Evolutionary conservation across 2,888 invertebrate species (phyloP).

Genomic region (Ptilodon capucinus): DNA sequence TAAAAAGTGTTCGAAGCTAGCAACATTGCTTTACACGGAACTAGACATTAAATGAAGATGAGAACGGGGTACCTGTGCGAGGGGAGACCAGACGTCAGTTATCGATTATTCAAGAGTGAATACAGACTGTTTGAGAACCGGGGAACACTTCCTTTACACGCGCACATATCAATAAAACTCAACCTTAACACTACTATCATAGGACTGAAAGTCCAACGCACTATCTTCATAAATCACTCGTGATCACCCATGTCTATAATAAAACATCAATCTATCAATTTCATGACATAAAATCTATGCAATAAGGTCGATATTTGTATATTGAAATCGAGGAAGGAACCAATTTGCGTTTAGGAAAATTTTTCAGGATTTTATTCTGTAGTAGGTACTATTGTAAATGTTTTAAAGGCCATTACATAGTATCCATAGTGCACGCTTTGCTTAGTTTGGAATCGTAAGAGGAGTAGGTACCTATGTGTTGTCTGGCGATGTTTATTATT

Average conservation of each 20-base stretch:
- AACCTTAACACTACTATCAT: slow-evolving; percentile 41
- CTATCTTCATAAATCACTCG: slow-evolving; percentile 56
- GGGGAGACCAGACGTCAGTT: slow-evolving; percentile 77
- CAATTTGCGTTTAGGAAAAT: slow-evolving; percentile 61
- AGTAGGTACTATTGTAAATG: too few species aligned
- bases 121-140: slow-evolving; percentile 60
- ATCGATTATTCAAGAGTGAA: slow-evolving; percentile 81
- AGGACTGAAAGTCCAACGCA: slow-evolving; percentile 44
- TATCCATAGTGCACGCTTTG: too few species aligned
- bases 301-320: slow-evolving; percentile 40
- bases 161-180: slow-evolving; percentile 36
- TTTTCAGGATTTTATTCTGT: slow-evolving; percentile 60
- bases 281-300: slow-evolving; percentile 37
- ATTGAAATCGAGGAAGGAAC: slow-evolving; percentile 36
- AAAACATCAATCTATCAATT: slow-evolving; percentile 48
- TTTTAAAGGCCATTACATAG: too few species aligned
- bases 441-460: too few species aligned
- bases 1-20: too few species aligned
- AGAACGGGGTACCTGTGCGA: slow-evolving; percentile 61
- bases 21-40: slow-evolving; percentile 21
- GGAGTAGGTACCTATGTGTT: too few species aligned
- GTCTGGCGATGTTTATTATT: too few species aligned
- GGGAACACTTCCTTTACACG: slow-evolving; percentile 62
- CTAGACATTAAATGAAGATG: slow-evolving; percentile 43
- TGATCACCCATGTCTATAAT: slow-evolving; percentile 55